Base-by-base conservation (phyloP, 64 coral and sea anemone genomes). In the Anthopleura sola region DNA sequence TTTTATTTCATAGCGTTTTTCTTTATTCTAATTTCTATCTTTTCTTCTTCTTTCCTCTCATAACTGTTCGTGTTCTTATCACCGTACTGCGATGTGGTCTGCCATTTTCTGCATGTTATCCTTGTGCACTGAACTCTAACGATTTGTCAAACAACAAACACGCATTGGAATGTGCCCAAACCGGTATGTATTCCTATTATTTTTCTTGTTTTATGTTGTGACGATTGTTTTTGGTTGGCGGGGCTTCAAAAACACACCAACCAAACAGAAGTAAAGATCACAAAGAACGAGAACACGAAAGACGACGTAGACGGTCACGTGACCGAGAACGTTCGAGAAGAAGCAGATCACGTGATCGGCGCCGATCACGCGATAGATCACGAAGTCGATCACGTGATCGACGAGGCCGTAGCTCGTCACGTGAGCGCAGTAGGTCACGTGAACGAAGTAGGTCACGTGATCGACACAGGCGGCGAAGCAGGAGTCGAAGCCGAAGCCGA, bases 351-450 rank as follows among this genome's bases (percentile, higher is more conserved):
- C 86, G 93, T 92, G 93, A 95, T 92, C 83, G 90, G 64, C 86
- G 64, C 14, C 81, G 87, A 74, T 89, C 87, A 68, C 82, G 86
- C 85, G 93, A 92, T 82, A 75, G 90, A 85, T 71, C 83, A 26
- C 76, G 76, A 84, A 90, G 84, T 74, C 90, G 93, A 81, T 95
- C 93, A 85, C 93, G 86, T 26, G 81, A 88, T 75, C 91, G 93
- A 44, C 79, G 83, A 31, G 33, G 74, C 36, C 83, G 88, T 33
- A 90, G 83, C 50, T 84, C 81, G 1, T 90, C 88, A 64, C 32
- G 82, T 55, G 57, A 85, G 58, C 53, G 87, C 12, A 93, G 92
- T 33, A 31, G 84, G 12, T 94, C 93, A 71, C 88, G 81, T 26
- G 80, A 88, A 39, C 81, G 93, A 2, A 93, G 92, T 40, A 53